phyloP scores from a whole-genome alignment of 2,888 invertebrate genomes.

The Neoitamus cyanurus region DNA sequence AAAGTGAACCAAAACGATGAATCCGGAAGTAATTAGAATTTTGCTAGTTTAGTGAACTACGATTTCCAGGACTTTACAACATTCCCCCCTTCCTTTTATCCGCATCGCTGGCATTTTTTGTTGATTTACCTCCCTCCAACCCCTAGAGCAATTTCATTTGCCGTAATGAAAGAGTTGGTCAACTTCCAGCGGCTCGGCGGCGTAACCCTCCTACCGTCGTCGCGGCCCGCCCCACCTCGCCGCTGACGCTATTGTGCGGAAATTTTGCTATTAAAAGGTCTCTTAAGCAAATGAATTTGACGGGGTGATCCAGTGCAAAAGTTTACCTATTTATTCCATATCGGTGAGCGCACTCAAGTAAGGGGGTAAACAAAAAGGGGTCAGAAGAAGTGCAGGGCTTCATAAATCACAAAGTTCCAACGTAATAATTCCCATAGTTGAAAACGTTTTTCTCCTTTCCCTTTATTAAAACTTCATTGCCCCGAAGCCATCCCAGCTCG shows the following conservation, averaged over 20 bases:
- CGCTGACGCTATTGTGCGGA: neutral
- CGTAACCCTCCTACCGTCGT: neutral
- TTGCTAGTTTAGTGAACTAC: neutral
- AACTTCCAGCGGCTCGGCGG: neutral
- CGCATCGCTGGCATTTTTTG: neutral
- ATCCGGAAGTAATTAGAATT: neutral
- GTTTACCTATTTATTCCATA: slow-evolving; percentile 30
- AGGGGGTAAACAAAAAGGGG: slow-evolving; percentile 20
- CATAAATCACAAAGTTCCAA: slow-evolving; percentile 28
- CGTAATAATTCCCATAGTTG: slow-evolving; percentile 20
- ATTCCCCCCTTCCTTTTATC: neutral
- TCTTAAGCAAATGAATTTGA: slow-evolving; percentile 25
- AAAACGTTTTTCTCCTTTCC: slow-evolving; percentile 3
- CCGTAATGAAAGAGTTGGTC: neutral
- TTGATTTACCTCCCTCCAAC: neutral
- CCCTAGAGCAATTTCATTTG: neutral
- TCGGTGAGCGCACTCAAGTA: slow-evolving; percentile 8
- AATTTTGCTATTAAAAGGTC: slow-evolving; percentile 15
- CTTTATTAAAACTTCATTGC: slow-evolving; percentile 5
- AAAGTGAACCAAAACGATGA: neutral
- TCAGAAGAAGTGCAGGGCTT: neutral
- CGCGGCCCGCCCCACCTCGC: neutral
- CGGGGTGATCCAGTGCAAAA: neutral
- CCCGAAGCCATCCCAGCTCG: neutral
- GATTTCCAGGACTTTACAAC: neutral